Percentiles rank a stretch among this genome's conserved stretches.
These are phyloP conservation scores for Schizopygopsis malacanthus DNA, from an alignment of 2,797 vertebrate genomes.

Conservation along the genomic window DNA sequence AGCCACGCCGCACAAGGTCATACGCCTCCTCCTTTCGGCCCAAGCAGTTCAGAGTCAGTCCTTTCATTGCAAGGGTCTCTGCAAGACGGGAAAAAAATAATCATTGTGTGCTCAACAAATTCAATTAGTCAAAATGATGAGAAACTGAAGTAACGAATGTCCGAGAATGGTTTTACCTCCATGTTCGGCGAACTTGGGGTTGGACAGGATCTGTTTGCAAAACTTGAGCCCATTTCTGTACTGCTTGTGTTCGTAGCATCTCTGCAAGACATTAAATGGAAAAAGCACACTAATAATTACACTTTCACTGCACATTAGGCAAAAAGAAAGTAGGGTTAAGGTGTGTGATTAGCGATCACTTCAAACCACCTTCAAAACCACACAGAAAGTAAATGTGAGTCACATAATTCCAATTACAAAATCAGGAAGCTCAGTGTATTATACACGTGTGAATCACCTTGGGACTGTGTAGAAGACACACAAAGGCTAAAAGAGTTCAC, in stretches of 20 bases:
- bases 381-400: background rate
- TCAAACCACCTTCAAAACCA: background rate
- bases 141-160: background rate
- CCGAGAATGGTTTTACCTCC: constrained; percentile 81
- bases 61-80: constrained; percentile 99
- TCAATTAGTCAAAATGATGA: background rate
- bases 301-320: background rate
- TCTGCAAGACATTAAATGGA: constrained; percentile 73
- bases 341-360: background rate
- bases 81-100: background rate
- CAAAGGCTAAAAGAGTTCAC: background rate
- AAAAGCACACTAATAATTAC: background rate
- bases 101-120: background rate
- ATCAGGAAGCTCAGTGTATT: background rate
- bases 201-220: constrained; percentile 98
- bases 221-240: constrained; percentile 99
- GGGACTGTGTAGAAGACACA: background rate
- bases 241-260: constrained; percentile 99
- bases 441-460: background rate
- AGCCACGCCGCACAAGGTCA: constrained; percentile 93
- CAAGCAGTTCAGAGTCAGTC: constrained; percentile 94
- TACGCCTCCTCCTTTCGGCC: constrained; percentile 98
- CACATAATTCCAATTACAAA: background rate
- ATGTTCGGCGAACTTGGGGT: constrained; percentile 97
- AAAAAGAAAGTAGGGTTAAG: background rate